Evolutionary conservation across 2,113 vertebrate species (phyloP).

Genomic region (Sterna hirundo): DNA sequence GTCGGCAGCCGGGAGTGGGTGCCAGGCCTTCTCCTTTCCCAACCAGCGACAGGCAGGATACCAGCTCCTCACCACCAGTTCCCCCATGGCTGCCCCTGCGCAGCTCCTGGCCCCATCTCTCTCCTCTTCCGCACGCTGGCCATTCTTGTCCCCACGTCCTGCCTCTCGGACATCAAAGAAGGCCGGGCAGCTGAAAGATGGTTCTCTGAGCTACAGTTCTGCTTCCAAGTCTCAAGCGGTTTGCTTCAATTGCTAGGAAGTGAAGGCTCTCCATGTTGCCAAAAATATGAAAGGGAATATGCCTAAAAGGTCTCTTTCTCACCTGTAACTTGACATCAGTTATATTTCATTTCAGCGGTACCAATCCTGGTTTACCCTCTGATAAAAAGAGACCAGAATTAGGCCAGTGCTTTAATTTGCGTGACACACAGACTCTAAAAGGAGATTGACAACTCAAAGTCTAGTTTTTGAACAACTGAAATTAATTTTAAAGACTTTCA

Average conservation of each 20-base stretch:
- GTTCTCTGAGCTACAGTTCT: background rate
- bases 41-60: background rate
- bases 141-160: rapidly evolving
- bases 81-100: rapidly evolving
- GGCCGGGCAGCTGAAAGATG: background rate
- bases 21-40: background rate
- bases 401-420: background rate
- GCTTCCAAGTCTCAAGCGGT: background rate
- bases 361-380: background rate
- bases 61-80: background rate
- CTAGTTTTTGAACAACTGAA: background rate
- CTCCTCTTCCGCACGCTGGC: rapidly evolving
- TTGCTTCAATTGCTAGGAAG: background rate
- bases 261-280: background rate
- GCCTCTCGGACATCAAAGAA: background rate
- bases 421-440: background rate
- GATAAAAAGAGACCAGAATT: background rate
- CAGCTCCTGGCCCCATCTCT: background rate
- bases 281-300: background rate
- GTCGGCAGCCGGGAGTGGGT: background rate
- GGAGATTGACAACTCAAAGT: background rate
- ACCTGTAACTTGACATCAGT: background rate
- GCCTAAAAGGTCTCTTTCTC: background rate
- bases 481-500: background rate
- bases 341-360: background rate